Evolutionary conservation across 2,888 invertebrate species (phyloP).

Genomic region (Hermaeophaga mercurialis): DNA sequence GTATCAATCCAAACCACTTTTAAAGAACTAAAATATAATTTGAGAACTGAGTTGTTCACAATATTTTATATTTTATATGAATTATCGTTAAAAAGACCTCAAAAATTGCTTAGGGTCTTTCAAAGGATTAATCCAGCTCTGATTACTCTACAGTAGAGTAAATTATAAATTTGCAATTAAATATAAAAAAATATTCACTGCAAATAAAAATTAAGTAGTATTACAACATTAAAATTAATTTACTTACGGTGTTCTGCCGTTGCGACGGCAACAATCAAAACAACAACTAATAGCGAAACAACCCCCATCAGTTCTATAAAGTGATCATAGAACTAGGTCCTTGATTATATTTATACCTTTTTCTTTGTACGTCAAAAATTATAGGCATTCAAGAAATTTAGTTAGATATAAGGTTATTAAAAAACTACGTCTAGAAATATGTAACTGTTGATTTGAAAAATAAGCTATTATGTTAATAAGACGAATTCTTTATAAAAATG

Average conservation of each 20-base stretch:
- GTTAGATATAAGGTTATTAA: neutral
- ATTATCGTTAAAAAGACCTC: too few species aligned
- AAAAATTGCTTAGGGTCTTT: too few species aligned
- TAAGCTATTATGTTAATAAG: neutral
- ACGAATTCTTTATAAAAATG: neutral
- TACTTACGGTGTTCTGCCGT: neutral
- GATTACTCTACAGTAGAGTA: too few species aligned
- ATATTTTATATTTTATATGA: too few species aligned
- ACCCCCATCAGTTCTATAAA: neutral
- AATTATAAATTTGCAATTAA: too few species aligned
- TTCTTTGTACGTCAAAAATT: neutral
- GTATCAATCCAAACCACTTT: too few species aligned
- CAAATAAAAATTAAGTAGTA: too few species aligned
- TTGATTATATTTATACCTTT: neutral
- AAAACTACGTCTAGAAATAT: neutral
- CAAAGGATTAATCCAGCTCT: too few species aligned
- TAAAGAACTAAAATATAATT: too few species aligned
- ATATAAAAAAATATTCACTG: too few species aligned
- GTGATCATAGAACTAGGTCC: neutral
- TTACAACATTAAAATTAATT: too few species aligned
- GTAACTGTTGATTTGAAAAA: neutral
- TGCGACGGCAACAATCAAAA: neutral
- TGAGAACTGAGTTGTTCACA: too few species aligned
- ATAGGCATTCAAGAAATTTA: neutral
- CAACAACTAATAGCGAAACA: neutral